Evolutionary conservation across 2,797 vertebrate genomes (phyloP).

Genomic region (Danio kyathit): DNA sequence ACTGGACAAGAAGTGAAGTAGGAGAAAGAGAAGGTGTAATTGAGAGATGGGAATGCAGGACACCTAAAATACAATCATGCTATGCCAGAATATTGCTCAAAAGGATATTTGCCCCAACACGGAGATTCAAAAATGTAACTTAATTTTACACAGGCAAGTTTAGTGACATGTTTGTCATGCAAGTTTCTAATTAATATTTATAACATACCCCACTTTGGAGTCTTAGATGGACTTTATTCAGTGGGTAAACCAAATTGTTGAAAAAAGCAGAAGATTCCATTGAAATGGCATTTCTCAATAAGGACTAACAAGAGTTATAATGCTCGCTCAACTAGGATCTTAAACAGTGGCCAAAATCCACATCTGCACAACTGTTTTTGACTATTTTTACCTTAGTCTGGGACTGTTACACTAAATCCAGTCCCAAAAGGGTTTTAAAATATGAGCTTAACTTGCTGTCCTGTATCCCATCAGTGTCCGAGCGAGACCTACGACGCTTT

Average conservation of each 20-base stretch:
- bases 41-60: no score
- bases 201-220: not conserved
- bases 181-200: not conserved
- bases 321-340: not conserved
- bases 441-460: not conserved
- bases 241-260: not conserved
- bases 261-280: not conserved
- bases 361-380: constrained; percentile 16
- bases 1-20: no score
- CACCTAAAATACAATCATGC: no score
- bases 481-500: constrained; percentile 87
- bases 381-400: constrained; percentile 9
- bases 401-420: not conserved
- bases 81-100: no score
- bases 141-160: not conserved
- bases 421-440: not conserved
- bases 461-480: constrained; percentile 80
- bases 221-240: not conserved
- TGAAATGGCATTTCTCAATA: not conserved
- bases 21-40: no score
- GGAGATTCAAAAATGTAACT: not conserved
- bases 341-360: constrained; percentile 7
- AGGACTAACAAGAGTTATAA: constrained; percentile 1
- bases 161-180: not conserved
- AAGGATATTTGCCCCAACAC: no score